Base-by-base conservation (phyloP, 2,888 invertebrate genomes). In the Pyrrhosoma nymphula region DNA sequence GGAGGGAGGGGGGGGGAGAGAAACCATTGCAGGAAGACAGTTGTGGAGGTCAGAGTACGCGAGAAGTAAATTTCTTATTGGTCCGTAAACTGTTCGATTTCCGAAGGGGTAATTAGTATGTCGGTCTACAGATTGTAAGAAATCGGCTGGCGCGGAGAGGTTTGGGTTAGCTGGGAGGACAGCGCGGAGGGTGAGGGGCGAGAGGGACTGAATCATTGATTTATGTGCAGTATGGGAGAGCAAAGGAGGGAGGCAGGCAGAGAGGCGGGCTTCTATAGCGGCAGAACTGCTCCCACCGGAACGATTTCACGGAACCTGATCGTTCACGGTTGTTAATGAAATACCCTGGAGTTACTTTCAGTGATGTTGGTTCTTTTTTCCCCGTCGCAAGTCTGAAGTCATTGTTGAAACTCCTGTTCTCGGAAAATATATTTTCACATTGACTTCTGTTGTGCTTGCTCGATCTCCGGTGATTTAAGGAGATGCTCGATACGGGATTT, bases 241-340 rank as follows among this genome's bases (percentile, higher is more conserved):
- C 47, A 69, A 47, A 39, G 26, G 93, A 69, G 35, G 23, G 91
- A 47, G 69, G 12, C 47, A 56, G 55, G 30, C 39, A 91, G 63
- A 60, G 30, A 93, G 82, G 14, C 82, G 82, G 82, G 82, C 47
- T 75, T 69, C 93, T 47, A 20, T 12, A 35, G 60, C 63, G 63
- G 56, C 35, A 91, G 60, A 69, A 93, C 69, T 69, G 91, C 60
- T 89, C 55, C 47, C 89, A n/a, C 56, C 89, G 89, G 63, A 69
- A 75, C 69, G 93, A 93, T 47, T 93, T 69, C 69, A 69, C 47
- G 69, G 47, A 93, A 93, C 93, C 47, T 93, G 26, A 56, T 47
- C 93, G 93, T 93, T 82, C 82, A 26, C n/a, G 69, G 39, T 93
- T 69, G 69, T 69, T 93, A 93, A 47, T 39, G 93, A 93, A 93